Evolutionary conservation across 2,113 vertebrate species (phyloP).

Genomic region (Megaceryle torquata): DNA sequence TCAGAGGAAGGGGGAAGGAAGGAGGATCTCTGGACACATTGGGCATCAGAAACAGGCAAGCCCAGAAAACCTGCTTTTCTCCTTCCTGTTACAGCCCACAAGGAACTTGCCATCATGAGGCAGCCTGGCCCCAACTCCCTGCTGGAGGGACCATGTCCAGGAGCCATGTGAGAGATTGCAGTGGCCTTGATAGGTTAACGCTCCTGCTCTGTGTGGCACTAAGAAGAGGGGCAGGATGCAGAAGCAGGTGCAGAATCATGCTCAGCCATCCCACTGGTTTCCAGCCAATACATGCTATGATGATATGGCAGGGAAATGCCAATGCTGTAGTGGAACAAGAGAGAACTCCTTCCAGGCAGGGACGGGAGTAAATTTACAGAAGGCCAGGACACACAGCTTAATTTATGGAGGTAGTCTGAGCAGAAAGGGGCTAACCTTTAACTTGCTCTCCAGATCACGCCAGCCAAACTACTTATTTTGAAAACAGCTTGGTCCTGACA

Average conservation of each 20-base stretch:
- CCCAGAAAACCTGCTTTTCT: not conserved
- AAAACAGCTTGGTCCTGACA: not conserved
- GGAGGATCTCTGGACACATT: not conserved
- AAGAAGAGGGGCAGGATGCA: not conserved
- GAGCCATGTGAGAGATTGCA: rapidly evolving
- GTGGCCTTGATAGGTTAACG: rapidly evolving
- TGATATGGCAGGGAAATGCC: not conserved
- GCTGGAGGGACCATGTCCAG: rapidly evolving
- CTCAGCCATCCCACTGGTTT: not conserved
- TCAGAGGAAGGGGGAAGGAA: not conserved
- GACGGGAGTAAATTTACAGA: not conserved
- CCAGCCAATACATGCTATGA: not conserved
- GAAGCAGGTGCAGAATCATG: not conserved
- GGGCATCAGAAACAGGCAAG: not conserved
- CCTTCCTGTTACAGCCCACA: not conserved
- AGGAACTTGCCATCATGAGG: not conserved
- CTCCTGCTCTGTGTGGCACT: not conserved
- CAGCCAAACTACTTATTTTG: not conserved
- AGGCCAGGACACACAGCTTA: not conserved
- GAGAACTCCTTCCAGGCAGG: not conserved
- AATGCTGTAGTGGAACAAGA: not conserved
- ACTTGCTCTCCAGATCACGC: not conserved
- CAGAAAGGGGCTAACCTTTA: not conserved
- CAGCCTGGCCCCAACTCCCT: not conserved
- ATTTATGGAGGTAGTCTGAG: not conserved